Base-by-base conservation (phyloP, 2,113 vertebrate species). In the Gasterosteus aculeatus region DNA sequence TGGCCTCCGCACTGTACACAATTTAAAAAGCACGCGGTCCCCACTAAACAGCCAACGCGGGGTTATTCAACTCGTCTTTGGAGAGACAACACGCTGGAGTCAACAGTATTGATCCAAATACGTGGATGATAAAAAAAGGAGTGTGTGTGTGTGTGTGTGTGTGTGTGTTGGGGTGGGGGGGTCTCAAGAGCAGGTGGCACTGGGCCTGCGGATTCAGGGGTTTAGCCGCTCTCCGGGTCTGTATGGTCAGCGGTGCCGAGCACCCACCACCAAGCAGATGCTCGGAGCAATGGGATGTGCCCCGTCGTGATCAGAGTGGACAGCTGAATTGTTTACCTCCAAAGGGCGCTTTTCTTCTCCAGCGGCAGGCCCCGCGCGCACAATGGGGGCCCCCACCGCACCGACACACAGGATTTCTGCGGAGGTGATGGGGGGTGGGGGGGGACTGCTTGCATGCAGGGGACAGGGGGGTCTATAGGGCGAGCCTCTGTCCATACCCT, bases 301-400 rank as follows among this genome's bases (percentile, higher is more conserved):
- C 81, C 92, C 88, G 88, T 91, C 89, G 91, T 93, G 91, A 92
- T 93, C 90, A 75, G 87, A 93, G 90, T 87, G 89, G 91, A 92
- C 92, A 92, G 92, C 90, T 92, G 91, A 91, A 93, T 92, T 92
- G 91, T 93, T 91, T 90, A 86, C 88, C 83, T 89, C 87, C 88
- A 91, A 91, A 90, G 88, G 85, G 80, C 63, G 83, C 88, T 89
- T 93, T 92, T 91, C 88, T 91, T 91, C 88, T 91, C 90, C 75
- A 67, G 90, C 78, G 69, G 84, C 78, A 87, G 88, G 81, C 68
- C 14, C 82, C 15, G 9, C 35, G 79, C 83, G 79, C 83, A 92
- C 92, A 93, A 93, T 91, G 81, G 89, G 82, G 74, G 86, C 89
- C 89, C 65, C 89, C 85, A 16, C 85, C 75, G 2, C 75, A 67